Evolutionary conservation across 1,140 invertebrate genomes (phyloP).

Genomic region (Epicauta chinensis): DNA sequence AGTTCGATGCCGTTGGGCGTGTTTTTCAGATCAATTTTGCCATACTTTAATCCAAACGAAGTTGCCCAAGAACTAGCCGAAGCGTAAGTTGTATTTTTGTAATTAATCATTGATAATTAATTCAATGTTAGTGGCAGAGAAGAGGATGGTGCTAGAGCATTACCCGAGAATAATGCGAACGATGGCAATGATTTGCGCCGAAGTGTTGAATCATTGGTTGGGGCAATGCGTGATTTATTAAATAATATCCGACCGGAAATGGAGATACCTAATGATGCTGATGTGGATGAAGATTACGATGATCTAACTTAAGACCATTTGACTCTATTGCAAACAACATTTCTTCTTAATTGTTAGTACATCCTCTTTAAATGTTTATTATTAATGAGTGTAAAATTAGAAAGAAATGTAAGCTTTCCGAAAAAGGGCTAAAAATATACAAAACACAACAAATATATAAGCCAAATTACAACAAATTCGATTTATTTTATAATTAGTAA

Average conservation of each 20-base stretch:
- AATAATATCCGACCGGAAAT: slow-evolving; percentile 53
- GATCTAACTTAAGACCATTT: slow-evolving; percentile 31
- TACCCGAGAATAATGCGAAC: slow-evolving; percentile 24
- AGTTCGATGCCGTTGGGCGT: slow-evolving; percentile 46
- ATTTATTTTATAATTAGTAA: too few species aligned
- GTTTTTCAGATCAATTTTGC: slow-evolving; percentile 61
- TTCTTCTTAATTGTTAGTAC: too few species aligned
- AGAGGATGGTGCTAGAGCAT: slow-evolving; percentile 33
- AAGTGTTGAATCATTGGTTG: slow-evolving; percentile 58
- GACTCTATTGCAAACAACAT: too few species aligned
- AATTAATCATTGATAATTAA: too few species aligned
- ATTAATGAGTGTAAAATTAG: too few species aligned
- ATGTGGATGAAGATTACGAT: slow-evolving; percentile 43
- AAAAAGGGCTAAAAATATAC: too few species aligned
- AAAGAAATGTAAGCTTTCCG: too few species aligned
- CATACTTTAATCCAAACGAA: slow-evolving; percentile 52
- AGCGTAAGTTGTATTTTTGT: slow-evolving; percentile 9
- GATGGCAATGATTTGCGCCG: slow-evolving; percentile 48
- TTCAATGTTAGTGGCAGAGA: slow-evolving; percentile 16
- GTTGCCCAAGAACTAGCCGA: slow-evolving; percentile 22
- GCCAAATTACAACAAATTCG: too few species aligned
- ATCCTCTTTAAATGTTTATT: too few species aligned
- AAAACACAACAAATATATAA: too few species aligned
- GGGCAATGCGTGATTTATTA: slow-evolving; percentile 66
- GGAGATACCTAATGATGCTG: slow-evolving; percentile 44